These are phyloP conservation scores for Montipora capricornis DNA, from an alignment of 64 coral and sea anemone species.

Conservation along the genomic window DNA sequence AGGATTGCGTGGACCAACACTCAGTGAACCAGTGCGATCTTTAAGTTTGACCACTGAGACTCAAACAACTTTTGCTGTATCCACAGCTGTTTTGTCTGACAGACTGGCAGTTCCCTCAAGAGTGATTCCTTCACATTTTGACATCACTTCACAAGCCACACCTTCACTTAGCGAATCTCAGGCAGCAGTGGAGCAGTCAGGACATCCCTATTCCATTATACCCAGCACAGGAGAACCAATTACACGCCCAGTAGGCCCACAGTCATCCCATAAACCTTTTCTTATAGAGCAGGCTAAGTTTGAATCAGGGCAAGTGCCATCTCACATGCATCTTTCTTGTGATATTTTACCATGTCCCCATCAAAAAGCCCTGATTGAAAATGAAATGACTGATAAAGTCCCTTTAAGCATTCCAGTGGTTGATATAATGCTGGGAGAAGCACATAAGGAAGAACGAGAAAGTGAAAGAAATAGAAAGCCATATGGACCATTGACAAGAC, in stretches of 20 bases:
- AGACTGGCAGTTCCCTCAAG: not conserved
- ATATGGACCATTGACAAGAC: not conserved
- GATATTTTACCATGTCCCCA: conserved; percentile 74
- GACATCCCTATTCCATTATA: not conserved
- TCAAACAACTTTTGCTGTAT: not conserved
- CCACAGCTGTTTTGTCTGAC: not conserved
- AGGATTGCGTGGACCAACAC: not conserved
- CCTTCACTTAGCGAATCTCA: not conserved
- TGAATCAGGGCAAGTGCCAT: not conserved
- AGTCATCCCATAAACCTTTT: not conserved
- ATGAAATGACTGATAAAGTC: not conserved
- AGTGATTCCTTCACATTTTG: not conserved
- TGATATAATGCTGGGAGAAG: not conserved
- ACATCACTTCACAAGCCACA: not conserved
- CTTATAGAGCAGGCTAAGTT: not conserved
- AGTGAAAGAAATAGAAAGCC: not conserved
- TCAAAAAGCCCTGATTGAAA: conserved; percentile 49
- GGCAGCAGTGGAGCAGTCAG: not conserved
- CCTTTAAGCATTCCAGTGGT: conserved; percentile 24
- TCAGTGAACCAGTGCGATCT: too few species aligned
- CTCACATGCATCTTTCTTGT: conserved; percentile 75
- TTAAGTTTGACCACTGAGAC: not conserved
- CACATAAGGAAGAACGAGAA: not conserved
- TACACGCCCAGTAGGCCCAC: not conserved
- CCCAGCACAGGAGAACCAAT: not conserved